Evolutionary conservation across 2,888 invertebrate species (phyloP).

Genomic region (Amphimallon solstitiale): DNA sequence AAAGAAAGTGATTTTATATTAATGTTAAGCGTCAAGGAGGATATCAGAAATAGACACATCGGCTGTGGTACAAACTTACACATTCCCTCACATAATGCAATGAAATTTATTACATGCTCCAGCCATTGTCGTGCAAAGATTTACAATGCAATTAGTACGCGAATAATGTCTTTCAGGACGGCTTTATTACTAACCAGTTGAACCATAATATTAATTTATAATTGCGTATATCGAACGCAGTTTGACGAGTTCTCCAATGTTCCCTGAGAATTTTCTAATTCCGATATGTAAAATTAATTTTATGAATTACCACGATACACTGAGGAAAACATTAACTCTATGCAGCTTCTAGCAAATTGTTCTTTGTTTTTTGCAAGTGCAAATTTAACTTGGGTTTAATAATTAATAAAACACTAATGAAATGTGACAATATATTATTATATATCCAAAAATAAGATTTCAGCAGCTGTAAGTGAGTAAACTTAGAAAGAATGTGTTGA

Average conservation of each 20-base stretch:
- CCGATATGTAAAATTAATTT: too few relatives aligned
- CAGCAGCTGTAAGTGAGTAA: not conserved
- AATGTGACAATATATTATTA: too few relatives aligned
- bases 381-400: not conserved
- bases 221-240: too few relatives aligned
- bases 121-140: constrained; percentile 24
- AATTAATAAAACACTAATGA: not conserved
- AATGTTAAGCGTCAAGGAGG: not conserved
- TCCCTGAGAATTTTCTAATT: too few relatives aligned
- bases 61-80: constrained; percentile 26
- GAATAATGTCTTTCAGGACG: not conserved
- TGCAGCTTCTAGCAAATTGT: too few relatives aligned
- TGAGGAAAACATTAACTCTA: too few relatives aligned
- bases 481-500: too few relatives aligned
- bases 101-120: constrained; percentile 15
- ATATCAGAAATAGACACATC: constrained; percentile 16
- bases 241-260: too few relatives aligned
- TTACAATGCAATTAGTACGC: constrained; percentile 22
- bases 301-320: too few relatives aligned
- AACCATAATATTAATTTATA: too few relatives aligned
- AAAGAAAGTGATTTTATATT: too few relatives aligned
- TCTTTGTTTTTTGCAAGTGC: not conserved
- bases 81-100: constrained; percentile 21
- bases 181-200: not conserved
- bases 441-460: too few relatives aligned